Conservation (phyloP, 2,113 vertebrate species). For the Ammodytes dubius region DNA sequence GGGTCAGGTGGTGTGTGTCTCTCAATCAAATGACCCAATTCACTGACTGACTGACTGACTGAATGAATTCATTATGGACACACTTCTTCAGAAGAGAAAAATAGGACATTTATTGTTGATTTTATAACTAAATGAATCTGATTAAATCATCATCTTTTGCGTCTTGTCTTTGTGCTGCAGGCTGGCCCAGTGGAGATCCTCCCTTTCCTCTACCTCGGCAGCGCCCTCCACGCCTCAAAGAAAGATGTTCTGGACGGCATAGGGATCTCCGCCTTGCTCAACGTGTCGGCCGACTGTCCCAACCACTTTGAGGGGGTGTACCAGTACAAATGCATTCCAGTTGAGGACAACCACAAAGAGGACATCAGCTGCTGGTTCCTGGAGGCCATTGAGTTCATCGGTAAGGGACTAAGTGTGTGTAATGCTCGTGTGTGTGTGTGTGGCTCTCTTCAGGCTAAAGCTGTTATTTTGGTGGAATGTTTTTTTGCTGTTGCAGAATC, state of each 20-base stretch:
- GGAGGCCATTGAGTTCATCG: constrained; percentile 98
- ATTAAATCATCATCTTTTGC: constrained; percentile 20
- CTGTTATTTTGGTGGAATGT: not conserved
- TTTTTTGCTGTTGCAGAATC: not conserved
- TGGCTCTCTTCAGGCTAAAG: not conserved
- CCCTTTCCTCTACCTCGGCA: constrained; percentile 97
- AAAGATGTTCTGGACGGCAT: constrained; percentile 94
- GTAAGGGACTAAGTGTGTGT: constrained; percentile 81
- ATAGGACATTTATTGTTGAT: not conserved
- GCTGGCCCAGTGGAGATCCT: constrained; percentile 98
- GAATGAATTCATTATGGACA: constrained; percentile 14
- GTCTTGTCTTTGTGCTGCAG: constrained; percentile 74
- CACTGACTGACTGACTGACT: not conserved
- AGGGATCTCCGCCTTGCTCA: constrained; percentile 96
- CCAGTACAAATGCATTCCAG: constrained; percentile 97
- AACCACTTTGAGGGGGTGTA: constrained; percentile 98
- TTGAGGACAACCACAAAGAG: constrained; percentile 98
- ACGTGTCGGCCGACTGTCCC: constrained; percentile 97
- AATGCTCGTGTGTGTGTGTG: not conserved
- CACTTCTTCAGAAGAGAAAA: not conserved
- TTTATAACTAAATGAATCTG: not conserved
- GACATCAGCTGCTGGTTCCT: constrained; percentile 99
- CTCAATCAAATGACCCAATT: not conserved
- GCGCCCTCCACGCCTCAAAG: constrained; percentile 95
- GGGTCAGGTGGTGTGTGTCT: constrained; percentile 12